A percentile compares a stretch with the other conserved stretches of the same genome.
phyloP scores from a whole-genome alignment of 2,113 vertebrate genomes.

The Alouatta palliata region DNA sequence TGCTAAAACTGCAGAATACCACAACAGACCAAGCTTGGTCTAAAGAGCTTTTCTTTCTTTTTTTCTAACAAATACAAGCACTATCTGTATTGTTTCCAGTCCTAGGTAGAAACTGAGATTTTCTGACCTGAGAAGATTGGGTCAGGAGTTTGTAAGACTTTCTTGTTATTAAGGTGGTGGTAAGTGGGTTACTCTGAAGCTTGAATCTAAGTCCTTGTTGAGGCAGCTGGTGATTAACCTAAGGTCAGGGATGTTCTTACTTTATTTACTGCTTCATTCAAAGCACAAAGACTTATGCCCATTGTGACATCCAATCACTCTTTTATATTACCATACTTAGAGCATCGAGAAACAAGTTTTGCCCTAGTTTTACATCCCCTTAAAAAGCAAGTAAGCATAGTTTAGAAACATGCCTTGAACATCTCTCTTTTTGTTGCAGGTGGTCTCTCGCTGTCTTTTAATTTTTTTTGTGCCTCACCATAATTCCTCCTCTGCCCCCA shows the following conservation, averaged over 20 bases:
- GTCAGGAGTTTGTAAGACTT: neutral
- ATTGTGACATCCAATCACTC: neutral
- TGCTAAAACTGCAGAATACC: neutral
- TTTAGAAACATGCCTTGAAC: neutral
- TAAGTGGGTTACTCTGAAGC: neutral
- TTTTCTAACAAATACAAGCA: neutral
- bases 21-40: neutral
- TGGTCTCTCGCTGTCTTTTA: neutral
- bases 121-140: neutral
- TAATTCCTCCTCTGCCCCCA: fast-evolving
- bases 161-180: neutral
- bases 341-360: neutral
- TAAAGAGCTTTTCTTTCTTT: neutral
- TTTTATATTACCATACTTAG: neutral
- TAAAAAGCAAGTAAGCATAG: neutral
- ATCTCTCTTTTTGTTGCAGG: neutral
- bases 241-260: neutral
- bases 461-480: neutral
- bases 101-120: neutral
- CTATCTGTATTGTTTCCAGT: neutral
- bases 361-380: neutral
- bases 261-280: neutral
- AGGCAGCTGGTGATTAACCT: neutral
- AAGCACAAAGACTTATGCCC: neutral
- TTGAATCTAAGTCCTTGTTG: neutral